Evolutionary conservation across 2,888 invertebrate genomes (phyloP), one percentile per base, ranked within the genome.

Genomic region (Campoplex capitator): DNA sequence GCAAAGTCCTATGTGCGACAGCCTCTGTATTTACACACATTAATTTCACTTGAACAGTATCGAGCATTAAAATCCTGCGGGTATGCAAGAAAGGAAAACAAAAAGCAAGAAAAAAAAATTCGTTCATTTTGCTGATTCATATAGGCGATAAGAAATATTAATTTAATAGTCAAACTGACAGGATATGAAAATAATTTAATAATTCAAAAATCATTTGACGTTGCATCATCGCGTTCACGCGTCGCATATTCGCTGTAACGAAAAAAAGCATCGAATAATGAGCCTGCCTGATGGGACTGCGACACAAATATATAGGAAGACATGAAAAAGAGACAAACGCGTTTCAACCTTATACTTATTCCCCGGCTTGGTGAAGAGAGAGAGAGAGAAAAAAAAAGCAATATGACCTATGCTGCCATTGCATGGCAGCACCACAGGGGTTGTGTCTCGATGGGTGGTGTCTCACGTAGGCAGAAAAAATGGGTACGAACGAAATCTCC

Each of bases 401-500:
- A 83, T 75, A 79, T 70, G 78, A 75, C 70, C 83, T 74, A 54
- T 48, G 67, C 38, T 58, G 70, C 38, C 67, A 23, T 56, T 73
- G 54, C 51, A 51, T 3, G 51, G 62, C 32, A 16, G 32, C 76
- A 45, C 77, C 56, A 67, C 77, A 74, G 81, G 81, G 67, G 81
- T 32, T 28, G 67, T 74, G 56, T 67, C 23, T 23, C 65, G 35
- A 67, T 75, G 75, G 86, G 32, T 76, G 79, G 56, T 54, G 70
- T 62, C 45, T 76, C 75, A 71, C 70, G 83, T 83, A 83, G 83
- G 79, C 83, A 75, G 68, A 79, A 83, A 83, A 62, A 86, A 83
- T 35, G 51, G 82, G 35, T 65, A 71, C 67, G 73, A 78, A 85
- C 23, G 62, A 86, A 86, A 86, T 86, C 38, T 83, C 79, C 86